Evolutionary conservation across 2,797 vertebrate genomes (phyloP).

Genomic region (Chelon auratus): DNA sequence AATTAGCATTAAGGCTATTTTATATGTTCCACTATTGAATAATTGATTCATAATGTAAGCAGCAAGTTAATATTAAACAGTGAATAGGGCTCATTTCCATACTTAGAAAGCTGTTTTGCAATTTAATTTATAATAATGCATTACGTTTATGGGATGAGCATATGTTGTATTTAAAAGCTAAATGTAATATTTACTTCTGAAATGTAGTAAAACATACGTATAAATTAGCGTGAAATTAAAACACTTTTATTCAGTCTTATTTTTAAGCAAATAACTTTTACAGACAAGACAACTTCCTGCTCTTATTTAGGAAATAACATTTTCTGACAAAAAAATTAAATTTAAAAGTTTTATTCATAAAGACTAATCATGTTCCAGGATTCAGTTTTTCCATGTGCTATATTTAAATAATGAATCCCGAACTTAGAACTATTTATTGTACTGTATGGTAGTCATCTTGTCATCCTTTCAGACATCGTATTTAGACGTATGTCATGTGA

Average conservation of each 20-base stretch:
- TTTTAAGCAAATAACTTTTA: too few species aligned
- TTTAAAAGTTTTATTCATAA: too few species aligned
- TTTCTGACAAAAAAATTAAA: too few species aligned
- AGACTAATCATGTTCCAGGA: background rate
- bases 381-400: background rate
- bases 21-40: too few species aligned
- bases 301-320: too few species aligned
- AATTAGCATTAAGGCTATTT: too few species aligned
- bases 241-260: too few species aligned
- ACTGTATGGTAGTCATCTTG: background rate
- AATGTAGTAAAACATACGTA: background rate
- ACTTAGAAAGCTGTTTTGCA: background rate
- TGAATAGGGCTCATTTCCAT: too few species aligned
- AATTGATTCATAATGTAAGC: too few species aligned
- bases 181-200: background rate
- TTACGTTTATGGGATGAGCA: background rate
- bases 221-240: too few species aligned
- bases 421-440: background rate
- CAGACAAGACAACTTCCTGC: too few species aligned
- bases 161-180: background rate
- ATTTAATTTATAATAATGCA: background rate
- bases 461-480: conserved; percentile 17
- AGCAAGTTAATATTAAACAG: background rate
- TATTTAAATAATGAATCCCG: conserved; percentile 6
- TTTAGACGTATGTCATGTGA: conserved; percentile 24